phyloP scores from a whole-genome alignment of 2,888 invertebrate genomes.

The Metallyticus violacea region DNA sequence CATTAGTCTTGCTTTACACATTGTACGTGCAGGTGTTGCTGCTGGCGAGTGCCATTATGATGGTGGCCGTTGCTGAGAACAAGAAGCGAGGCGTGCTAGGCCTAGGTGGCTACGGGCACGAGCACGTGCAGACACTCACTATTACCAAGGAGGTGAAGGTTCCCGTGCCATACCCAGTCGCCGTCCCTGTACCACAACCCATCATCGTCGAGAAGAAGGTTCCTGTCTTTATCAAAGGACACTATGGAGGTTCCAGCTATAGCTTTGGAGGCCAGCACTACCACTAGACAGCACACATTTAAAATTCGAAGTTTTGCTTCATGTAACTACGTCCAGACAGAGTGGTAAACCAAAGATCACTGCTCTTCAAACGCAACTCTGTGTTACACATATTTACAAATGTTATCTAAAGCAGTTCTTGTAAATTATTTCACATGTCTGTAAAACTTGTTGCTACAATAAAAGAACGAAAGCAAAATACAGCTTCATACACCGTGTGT shows the following conservation, averaged over 20 bases:
- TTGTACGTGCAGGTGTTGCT: not conserved
- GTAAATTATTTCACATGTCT: no score
- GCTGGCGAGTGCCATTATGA: not conserved
- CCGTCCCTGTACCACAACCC: not conserved
- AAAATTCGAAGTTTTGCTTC: no score
- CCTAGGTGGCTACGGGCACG: conserved; percentile 26
- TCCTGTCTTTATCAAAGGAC: not conserved
- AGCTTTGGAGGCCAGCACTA: not conserved
- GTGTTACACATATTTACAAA: no score
- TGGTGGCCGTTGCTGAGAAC: not conserved
- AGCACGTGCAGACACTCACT: conserved; percentile 35
- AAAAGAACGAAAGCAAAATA: no score
- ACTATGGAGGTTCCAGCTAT: not conserved
- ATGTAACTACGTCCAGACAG: no score
- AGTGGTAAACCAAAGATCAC: no score
- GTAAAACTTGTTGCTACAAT: no score
- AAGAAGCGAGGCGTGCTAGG: not conserved
- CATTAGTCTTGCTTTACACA: no score
- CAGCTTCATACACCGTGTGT: no score
- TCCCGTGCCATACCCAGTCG: not conserved
- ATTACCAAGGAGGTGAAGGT: not conserved
- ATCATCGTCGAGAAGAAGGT: not conserved
- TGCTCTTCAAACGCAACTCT: no score
- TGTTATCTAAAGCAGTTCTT: no score
- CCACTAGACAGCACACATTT: not conserved